Evolutionary conservation across 2,797 vertebrate species (phyloP).

Genomic region (Scolopax bukidnonensis): DNA sequence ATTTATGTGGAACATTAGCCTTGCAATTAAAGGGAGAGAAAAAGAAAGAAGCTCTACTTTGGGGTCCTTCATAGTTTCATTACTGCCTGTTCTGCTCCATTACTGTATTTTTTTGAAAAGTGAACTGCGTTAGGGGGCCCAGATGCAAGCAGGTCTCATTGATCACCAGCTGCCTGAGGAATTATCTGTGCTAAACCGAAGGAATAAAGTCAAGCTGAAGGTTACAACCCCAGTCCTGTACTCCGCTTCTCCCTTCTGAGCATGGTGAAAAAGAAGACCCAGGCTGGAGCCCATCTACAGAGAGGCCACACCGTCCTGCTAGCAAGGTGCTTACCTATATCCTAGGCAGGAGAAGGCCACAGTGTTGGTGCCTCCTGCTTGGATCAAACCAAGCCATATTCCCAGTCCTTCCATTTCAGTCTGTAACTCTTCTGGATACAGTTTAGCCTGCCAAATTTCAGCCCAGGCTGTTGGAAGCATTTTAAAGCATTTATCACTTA

Average conservation of each 20-base stretch:
- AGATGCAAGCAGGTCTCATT: slow-evolving; percentile 14
- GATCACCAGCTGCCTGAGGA: slow-evolving; percentile 1
- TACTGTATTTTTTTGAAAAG: slow-evolving; percentile 5
- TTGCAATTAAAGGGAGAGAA: slow-evolving; percentile 52
- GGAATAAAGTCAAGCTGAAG: neutral
- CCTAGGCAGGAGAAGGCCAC: neutral
- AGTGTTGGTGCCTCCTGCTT: neutral
- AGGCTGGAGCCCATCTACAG: neutral
- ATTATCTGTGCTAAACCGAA: neutral
- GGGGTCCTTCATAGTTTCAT: slow-evolving; percentile 30
- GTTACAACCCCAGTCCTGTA: neutral
- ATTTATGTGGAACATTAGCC: slow-evolving; percentile 56
- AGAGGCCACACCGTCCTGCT: neutral
- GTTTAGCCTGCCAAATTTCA: neutral
- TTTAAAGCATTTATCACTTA: neutral
- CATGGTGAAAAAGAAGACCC: neutral
- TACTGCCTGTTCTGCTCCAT: slow-evolving; percentile 35
- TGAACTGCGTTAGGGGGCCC: neutral
- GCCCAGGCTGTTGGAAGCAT: neutral
- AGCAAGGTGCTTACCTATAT: neutral
- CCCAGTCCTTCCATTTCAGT: neutral
- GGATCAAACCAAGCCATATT: neutral
- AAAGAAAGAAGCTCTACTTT: slow-evolving; percentile 49
- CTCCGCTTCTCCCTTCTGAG: neutral
- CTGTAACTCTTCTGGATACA: neutral